phyloP scores from a whole-genome alignment of 1,140 invertebrate genomes.

The Pectinophora gossypiella region DNA sequence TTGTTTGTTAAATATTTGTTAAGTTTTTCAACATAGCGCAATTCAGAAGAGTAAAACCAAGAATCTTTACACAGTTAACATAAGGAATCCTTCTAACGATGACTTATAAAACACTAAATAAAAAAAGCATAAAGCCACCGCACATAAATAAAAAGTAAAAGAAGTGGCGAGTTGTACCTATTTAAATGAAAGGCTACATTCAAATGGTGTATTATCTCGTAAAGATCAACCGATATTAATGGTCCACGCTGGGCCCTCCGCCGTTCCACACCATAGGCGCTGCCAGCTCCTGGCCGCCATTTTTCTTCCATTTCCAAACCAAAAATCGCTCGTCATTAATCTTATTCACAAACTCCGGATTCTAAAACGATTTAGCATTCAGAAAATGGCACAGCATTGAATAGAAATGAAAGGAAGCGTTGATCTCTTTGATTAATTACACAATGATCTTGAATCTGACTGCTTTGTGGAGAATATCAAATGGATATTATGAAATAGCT shows the following conservation, averaged over 20 bases:
- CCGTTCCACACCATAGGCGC: not conserved
- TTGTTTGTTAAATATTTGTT: too few relatives aligned
- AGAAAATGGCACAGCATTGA: slow-evolving; percentile 35
- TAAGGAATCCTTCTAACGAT: too few relatives aligned
- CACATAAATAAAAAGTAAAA: too few relatives aligned
- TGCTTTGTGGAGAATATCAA: slow-evolving; percentile 10
- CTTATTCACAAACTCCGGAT: slow-evolving; percentile 35
- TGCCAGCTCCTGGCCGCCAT: not conserved
- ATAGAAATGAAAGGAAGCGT: slow-evolving; percentile 30
- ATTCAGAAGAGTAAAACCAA: too few relatives aligned
- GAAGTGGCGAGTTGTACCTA: too few relatives aligned
- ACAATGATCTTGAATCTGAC: slow-evolving; percentile 14
- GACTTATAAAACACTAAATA: too few relatives aligned
- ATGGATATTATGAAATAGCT: not conserved
- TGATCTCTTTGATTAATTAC: slow-evolving; percentile 26
- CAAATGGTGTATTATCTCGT: not conserved
- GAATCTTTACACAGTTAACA: too few relatives aligned
- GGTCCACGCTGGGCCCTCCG: not conserved
- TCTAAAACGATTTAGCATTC: slow-evolving; percentile 43
- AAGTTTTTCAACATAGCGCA: too few relatives aligned
- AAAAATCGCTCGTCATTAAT: slow-evolving; percentile 51
- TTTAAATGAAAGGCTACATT: not conserved
- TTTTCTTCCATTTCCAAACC: slow-evolving; percentile 13
- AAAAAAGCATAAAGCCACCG: too few relatives aligned
- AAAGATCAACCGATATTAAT: slow-evolving; percentile 2